Evolutionary conservation across 2,113 vertebrate species (phyloP).

Genomic region (Gymnobelideus leadbeateri): DNA sequence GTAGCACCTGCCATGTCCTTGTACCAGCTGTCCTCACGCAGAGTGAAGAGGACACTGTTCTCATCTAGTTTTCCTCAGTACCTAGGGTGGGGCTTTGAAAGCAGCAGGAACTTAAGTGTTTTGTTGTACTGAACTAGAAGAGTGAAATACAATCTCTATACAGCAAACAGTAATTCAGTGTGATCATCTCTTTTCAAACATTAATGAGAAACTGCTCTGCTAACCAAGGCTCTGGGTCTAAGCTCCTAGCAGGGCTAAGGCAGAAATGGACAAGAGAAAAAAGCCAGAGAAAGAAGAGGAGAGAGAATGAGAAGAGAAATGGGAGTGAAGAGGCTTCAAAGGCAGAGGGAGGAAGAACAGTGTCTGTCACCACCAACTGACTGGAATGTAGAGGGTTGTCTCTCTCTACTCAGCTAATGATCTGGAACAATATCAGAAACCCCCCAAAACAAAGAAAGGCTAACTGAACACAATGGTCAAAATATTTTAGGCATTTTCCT

Average conservation of each 20-base stretch:
- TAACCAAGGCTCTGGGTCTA: too few species aligned
- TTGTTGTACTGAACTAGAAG: too few species aligned
- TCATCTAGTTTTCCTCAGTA: too few species aligned
- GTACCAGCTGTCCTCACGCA: too few species aligned
- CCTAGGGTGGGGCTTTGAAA: too few species aligned
- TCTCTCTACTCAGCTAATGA: background rate
- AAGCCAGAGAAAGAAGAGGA: slow-evolving; percentile 31
- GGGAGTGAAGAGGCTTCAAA: background rate
- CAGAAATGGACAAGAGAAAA: slow-evolving; percentile 42
- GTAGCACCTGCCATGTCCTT: background rate
- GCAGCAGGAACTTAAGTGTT: too few species aligned
- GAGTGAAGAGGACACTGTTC: too few species aligned
- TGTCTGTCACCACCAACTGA: background rate
- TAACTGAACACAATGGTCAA: background rate
- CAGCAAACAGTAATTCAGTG: too few species aligned
- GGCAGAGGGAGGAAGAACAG: too few species aligned
- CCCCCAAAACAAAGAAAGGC: slow-evolving; percentile 34
- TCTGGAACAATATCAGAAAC: slow-evolving; percentile 13
- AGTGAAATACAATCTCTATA: too few species aligned
- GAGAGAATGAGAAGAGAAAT: background rate
- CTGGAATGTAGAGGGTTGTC: background rate
- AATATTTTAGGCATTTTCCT: slow-evolving; percentile 7
- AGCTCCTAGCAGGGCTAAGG: background rate
- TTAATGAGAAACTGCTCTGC: too few species aligned
- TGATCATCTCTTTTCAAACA: too few species aligned